Evolutionary conservation across 2,888 invertebrate genomes (phyloP).

Genomic region (Agonopterix arenella): DNA sequence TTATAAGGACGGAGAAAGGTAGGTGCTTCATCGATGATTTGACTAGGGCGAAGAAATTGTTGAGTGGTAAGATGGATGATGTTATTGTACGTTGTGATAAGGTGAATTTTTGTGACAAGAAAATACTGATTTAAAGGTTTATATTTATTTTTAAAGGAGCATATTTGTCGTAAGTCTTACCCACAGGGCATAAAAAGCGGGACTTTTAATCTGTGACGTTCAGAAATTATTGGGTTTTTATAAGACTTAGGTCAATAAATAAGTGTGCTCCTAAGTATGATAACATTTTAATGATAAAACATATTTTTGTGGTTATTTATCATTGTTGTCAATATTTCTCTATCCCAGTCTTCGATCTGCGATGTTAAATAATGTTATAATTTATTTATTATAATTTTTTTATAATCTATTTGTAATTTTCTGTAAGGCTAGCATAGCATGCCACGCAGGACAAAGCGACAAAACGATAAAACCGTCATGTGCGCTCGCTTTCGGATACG

Average conservation of each 20-base stretch:
- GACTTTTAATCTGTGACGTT: no score
- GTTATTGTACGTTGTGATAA: constrained; percentile 29
- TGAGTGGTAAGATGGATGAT: constrained; percentile 41
- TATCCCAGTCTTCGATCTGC: constrained; percentile 20
- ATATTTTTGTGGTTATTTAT: constrained; percentile 43
- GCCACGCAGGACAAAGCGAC: no score
- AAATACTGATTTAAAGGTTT: constrained; percentile 1
- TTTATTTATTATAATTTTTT: neutral
- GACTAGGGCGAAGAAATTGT: constrained; percentile 52
- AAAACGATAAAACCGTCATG: no score
- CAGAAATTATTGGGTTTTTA: no score
- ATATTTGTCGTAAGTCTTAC: no score
- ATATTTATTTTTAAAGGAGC: no score
- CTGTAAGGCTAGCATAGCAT: no score
- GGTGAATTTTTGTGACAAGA: neutral
- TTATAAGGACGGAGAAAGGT: constrained; percentile 57
- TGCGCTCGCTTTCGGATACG: no score
- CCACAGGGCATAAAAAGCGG: no score
- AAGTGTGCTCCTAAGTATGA: no score
- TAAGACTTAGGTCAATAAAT: no score
- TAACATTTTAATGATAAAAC: constrained; percentile 8
- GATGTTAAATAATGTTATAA: neutral
- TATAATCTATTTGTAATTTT: no score
- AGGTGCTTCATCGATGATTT: constrained; percentile 56
- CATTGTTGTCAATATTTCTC: constrained; percentile 32